Conservation (phyloP, 2,113 vertebrate species). For the Nestor notabilis region DNA sequence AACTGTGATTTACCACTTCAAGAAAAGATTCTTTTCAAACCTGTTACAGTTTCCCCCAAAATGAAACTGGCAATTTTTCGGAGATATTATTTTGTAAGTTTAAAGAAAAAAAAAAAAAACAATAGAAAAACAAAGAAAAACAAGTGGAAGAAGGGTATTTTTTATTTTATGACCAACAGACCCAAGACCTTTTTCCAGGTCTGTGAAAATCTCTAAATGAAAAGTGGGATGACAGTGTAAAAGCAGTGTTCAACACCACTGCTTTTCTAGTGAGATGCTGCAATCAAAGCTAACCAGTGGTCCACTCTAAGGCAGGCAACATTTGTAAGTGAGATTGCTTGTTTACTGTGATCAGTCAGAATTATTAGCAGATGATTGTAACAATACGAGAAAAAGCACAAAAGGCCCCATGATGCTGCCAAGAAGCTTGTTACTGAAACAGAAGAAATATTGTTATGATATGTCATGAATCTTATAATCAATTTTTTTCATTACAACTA, state of each 20-base stretch:
- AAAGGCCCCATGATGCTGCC: not conserved
- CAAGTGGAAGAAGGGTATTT: not conserved
- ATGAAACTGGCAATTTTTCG: not conserved
- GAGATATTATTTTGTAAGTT: not conserved
- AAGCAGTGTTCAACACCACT: not conserved
- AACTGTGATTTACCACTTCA: not conserved
- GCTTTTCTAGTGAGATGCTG: not conserved
- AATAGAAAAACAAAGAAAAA: not conserved
- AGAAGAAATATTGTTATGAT: not conserved
- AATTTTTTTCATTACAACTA: not conserved
- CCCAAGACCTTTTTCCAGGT: not conserved
- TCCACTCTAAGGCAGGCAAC: not conserved
- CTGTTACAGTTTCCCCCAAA: not conserved
- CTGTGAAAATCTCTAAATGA: not conserved
- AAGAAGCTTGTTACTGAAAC: not conserved
- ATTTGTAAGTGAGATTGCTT: not conserved
- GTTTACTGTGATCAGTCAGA: not conserved
- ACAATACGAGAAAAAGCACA: not conserved
- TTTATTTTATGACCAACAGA: not conserved
- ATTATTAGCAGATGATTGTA: not conserved
- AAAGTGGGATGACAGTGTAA: not conserved
- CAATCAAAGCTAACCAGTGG: not conserved
- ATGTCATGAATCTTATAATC: not conserved
- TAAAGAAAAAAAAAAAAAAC: not conserved
- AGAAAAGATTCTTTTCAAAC: constrained; percentile 7